Conservation (phyloP, 2,113 vertebrate species). For the Holacanthus passer region DNA sequence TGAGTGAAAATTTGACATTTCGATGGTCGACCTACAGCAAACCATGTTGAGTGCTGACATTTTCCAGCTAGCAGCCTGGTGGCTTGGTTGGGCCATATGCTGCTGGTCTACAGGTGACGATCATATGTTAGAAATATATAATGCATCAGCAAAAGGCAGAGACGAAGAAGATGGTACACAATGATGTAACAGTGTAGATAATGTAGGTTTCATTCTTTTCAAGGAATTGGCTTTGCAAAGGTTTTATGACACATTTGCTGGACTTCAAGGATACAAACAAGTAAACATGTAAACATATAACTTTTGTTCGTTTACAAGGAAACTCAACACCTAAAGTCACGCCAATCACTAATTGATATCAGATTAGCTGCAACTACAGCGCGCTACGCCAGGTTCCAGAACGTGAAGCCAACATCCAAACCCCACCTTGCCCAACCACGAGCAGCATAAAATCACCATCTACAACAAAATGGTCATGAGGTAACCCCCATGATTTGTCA, state of each 20-base stretch:
- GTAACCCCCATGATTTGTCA: background rate
- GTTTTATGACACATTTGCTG: background rate
- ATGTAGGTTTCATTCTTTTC: too few relatives aligned
- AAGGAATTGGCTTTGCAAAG: too few relatives aligned
- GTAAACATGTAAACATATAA: background rate
- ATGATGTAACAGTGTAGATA: background rate
- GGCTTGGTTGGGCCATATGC: too few relatives aligned
- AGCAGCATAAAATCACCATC: too few relatives aligned
- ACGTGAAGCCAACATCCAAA: background rate
- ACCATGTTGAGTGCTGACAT: background rate
- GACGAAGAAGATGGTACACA: too few relatives aligned
- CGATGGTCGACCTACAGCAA: background rate
- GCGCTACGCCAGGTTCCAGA: background rate
- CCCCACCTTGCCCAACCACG: background rate
- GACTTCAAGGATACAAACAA: background rate
- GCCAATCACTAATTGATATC: background rate
- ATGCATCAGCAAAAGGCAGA: background rate
- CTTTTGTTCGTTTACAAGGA: background rate
- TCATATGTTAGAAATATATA: background rate
- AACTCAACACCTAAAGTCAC: background rate
- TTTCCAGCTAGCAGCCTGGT: background rate
- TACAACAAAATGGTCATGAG: background rate
- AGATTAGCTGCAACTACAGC: background rate
- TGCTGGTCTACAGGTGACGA: too few relatives aligned
- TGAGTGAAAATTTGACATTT: background rate